Base-by-base conservation (phyloP, 1,140 invertebrate genomes). In the Polyergus mexicanus region DNA sequence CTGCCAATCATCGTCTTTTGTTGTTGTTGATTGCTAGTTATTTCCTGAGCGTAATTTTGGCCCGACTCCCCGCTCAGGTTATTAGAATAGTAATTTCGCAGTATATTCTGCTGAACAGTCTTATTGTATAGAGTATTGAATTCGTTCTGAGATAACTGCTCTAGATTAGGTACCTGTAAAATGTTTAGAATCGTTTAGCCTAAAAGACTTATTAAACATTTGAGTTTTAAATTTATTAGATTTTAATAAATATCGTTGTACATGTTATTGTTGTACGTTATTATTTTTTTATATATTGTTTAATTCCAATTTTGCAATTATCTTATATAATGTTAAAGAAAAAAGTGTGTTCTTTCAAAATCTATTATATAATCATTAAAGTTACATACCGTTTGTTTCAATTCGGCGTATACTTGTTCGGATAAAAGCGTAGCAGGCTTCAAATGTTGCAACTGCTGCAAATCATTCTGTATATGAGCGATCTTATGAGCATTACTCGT, bases 111-210 rank as follows among this genome's bases (percentile, higher is more conserved):
- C n/a, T 94, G 94, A 32, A 95, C 94, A 68, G 94, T 94, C 80
- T 95, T 95, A 68, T 95, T 95, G 72, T 95, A 95, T 11, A 95
- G 90, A 76, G 94, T 95, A 90, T 95, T 95, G 62, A 95, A 95
- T 84, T 95, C 94, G 58, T 93, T 95, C 51, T 95, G 94, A 0
- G 94, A 95, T 11, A 95, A 62, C 58, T 95, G 93, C 16, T 95
- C 94, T 4, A 95, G 76, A 75, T 95, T 94, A 11, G 94, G 94
- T 11, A 89, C 56, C 78, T 83, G 65, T 28, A 83, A 83, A 72
- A 62, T 60, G 47, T 60, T 81, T 13, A 68, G 19, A 56, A 80
- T 47, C 47, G 16, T 16, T 16, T 47, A 47, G 44, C 3, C 13
- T 28, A 58, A 60, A 2, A 69, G n/a, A 74, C 16, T 58, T 25